These are phyloP conservation scores for Drosophila lacteicornis DNA, from an alignment of 1,140 invertebrate species.

Conservation along the genomic window DNA sequence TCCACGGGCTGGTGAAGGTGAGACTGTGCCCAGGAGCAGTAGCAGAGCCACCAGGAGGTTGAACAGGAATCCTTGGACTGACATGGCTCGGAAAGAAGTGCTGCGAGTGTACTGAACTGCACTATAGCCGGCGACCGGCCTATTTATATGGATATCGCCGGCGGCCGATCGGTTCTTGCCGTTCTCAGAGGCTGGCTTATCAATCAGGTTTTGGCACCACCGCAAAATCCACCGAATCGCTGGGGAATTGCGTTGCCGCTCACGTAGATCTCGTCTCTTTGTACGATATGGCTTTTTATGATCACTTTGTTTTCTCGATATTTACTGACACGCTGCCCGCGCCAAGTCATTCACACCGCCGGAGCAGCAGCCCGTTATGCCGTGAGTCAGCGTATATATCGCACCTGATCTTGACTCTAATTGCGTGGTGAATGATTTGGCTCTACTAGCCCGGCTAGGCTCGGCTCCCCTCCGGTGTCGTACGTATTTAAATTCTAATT, in stretches of 20 bases:
- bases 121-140: slow-evolving; percentile 18
- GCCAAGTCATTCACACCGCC: slow-evolving; percentile 68
- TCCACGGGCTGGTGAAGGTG: slow-evolving; percentile 26
- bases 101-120: slow-evolving; percentile 51
- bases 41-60: slow-evolving; percentile 39
- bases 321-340: slow-evolving; percentile 52
- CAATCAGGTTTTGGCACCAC: slow-evolving; percentile 65
- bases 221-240: slow-evolving; percentile 20
- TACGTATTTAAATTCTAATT: slow-evolving; percentile 56
- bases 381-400: slow-evolving; percentile 21
- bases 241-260: slow-evolving; percentile 44
- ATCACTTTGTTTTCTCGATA: slow-evolving; percentile 57
- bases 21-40: slow-evolving; percentile 9
- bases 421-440: slow-evolving; percentile 59
- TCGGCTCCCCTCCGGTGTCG: slow-evolving; percentile 4
- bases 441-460: slow-evolving; percentile 2
- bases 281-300: slow-evolving; percentile 40
- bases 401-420: slow-evolving; percentile 23
- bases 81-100: slow-evolving; percentile 49
- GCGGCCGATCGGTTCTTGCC: slow-evolving; percentile 38
- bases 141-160: slow-evolving; percentile 43
- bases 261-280: slow-evolving; percentile 55
- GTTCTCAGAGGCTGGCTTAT: slow-evolving; percentile 50
- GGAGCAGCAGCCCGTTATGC: slow-evolving; percentile 31
- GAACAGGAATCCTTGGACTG: slow-evolving; percentile 35